Conservation (phyloP, 2,113 vertebrate genomes). For the Numida meleagris region DNA sequence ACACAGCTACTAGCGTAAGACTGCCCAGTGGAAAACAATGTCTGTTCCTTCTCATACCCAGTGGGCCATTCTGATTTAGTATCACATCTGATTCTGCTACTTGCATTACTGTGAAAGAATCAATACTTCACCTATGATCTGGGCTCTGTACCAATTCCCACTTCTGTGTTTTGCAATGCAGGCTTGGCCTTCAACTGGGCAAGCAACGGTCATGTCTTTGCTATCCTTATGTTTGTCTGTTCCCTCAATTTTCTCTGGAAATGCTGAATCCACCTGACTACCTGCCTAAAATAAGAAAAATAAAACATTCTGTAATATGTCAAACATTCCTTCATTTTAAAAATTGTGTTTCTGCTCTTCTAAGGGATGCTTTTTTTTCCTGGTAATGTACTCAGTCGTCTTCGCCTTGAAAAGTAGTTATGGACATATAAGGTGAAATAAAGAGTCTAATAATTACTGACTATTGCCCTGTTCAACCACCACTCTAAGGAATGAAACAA, state of each 20-base stretch:
- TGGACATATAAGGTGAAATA: background rate
- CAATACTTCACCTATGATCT: slow-evolving; percentile 80
- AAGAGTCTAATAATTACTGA: background rate
- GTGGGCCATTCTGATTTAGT: accelerated
- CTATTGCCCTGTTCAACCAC: background rate
- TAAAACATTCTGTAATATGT: background rate
- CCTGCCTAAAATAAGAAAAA: slow-evolving; percentile 77
- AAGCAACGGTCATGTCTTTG: slow-evolving; percentile 76
- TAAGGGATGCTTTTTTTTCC: background rate
- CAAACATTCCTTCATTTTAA: background rate
- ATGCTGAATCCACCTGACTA: slow-evolving; percentile 75
- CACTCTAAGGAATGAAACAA: background rate
- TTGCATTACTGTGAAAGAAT: background rate
- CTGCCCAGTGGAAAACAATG: background rate
- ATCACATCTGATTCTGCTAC: background rate
- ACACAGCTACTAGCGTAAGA: background rate
- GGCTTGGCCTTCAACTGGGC: slow-evolving; percentile 84
- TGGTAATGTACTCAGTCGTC: background rate
- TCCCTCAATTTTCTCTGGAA: slow-evolving; percentile 82
- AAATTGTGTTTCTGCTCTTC: background rate
- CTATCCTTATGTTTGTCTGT: slow-evolving; percentile 69
- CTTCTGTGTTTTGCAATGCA: slow-evolving; percentile 86
- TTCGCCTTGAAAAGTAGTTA: background rate
- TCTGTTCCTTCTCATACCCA: background rate
- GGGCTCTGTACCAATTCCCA: slow-evolving; percentile 88